A percentile compares a stretch with the other conserved stretches of the same genome.
These are phyloP conservation scores for Oxyura jamaicensis DNA, from an alignment of 2,113 vertebrate species.

Conservation along the genomic window DNA sequence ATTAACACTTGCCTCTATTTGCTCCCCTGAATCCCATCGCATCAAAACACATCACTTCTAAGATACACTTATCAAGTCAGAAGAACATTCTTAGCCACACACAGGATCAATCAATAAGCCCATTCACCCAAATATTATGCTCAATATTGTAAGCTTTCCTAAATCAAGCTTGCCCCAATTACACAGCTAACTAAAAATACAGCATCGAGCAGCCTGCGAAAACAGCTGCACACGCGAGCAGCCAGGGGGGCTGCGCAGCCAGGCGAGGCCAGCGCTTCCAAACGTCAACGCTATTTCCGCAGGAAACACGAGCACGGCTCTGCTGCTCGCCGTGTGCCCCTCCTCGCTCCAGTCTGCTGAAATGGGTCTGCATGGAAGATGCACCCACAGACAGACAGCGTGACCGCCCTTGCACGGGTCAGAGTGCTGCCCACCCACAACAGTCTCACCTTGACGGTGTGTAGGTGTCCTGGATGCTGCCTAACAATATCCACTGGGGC, in stretches of 20 bases:
- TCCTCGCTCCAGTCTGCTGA: accelerated
- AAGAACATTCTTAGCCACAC: not conserved
- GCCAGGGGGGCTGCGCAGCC: not conserved
- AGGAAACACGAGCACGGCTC: not conserved
- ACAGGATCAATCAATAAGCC: not conserved
- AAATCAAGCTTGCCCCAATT: slow-evolving; percentile 18
- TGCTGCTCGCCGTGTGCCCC: accelerated
- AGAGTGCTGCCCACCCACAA: not conserved
- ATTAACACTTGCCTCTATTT: not conserved
- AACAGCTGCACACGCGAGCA: not conserved
- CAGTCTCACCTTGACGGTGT: accelerated
- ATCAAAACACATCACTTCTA: not conserved
- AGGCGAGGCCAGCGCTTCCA: not conserved
- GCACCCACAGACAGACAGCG: accelerated
- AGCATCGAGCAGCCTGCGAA: not conserved
- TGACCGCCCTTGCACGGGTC: accelerated
- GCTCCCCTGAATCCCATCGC: not conserved
- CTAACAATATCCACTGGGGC: accelerated
- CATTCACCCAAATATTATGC: slow-evolving; percentile 36
- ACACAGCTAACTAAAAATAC: not conserved
- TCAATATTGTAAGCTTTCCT: not conserved
- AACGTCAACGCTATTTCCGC: accelerated
- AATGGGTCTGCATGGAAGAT: accelerated
- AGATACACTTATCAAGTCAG: not conserved
- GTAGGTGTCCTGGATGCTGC: accelerated